These are phyloP conservation scores for Polyommatus iphigenia DNA, from an alignment of 2,888 invertebrate genomes.

Conservation along the genomic window DNA sequence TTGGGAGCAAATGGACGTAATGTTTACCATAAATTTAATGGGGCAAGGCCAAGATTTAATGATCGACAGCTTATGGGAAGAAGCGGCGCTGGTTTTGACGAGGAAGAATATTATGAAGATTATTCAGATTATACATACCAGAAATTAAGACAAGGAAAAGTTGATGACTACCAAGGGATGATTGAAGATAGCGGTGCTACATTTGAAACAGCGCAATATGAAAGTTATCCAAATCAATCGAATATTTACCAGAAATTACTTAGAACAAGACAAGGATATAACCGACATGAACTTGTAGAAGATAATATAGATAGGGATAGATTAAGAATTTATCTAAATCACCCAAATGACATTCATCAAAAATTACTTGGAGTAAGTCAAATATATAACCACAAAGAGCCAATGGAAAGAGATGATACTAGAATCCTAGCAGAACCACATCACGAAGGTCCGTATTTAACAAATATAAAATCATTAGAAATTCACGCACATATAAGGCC, in stretches of 20 bases:
- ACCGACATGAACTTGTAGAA: background rate
- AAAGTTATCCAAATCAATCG: background rate
- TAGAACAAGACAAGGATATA: background rate
- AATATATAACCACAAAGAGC: background rate
- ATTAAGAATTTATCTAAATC: background rate
- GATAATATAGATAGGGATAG: background rate
- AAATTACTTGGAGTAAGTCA: background rate
- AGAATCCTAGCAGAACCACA: background rate
- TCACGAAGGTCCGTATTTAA: background rate
- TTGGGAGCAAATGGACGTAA: background rate
- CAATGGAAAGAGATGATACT: background rate
- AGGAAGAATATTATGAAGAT: background rate
- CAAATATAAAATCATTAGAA: background rate
- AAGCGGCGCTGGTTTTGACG: background rate
- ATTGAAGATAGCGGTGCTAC: background rate
- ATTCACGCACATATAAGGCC: background rate
- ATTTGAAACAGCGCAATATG: background rate
- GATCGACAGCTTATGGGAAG: background rate
- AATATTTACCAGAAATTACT: background rate
- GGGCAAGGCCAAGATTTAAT: background rate
- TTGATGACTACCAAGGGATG: background rate
- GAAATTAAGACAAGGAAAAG: background rate
- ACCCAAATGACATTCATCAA: background rate
- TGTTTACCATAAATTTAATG: background rate
- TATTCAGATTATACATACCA: background rate